A percentile compares a stretch with the other conserved stretches of the same genome.
phyloP scores from a whole-genome alignment of 2,113 vertebrate genomes.

The Grantiella picta region DNA sequence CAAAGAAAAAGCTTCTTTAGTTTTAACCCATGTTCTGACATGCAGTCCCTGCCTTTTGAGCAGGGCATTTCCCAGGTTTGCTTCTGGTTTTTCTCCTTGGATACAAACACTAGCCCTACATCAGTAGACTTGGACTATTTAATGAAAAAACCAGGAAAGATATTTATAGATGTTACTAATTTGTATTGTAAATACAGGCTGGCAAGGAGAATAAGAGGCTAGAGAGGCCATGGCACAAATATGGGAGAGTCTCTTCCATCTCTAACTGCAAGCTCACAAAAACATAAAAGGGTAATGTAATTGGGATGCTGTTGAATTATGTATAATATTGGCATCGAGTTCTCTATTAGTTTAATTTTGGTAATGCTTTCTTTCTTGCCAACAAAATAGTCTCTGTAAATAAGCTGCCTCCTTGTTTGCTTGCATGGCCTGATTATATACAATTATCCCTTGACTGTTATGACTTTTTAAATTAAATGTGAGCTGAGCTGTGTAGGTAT shows the following conservation, averaged over 20 bases:
- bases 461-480: background rate
- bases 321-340: background rate
- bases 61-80: background rate
- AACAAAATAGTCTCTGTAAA: conserved; percentile 12
- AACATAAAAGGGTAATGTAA: background rate
- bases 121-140: background rate
- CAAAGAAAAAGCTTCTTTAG: background rate
- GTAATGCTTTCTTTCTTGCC: conserved; percentile 19
- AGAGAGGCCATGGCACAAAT: background rate
- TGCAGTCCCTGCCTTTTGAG: background rate
- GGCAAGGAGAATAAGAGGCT: background rate
- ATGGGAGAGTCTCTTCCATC: background rate
- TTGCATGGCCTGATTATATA: background rate
- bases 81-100: background rate
- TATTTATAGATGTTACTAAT: background rate
- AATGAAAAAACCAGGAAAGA: background rate
- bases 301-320: conserved; percentile 5
- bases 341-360: conserved; percentile 31
- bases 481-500: background rate
- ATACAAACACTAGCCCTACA: background rate
- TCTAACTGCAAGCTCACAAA: background rate
- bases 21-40: background rate
- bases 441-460: background rate
- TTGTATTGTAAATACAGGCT: background rate
- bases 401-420: conserved; percentile 13